These are phyloP conservation scores for Microchirus variegatus DNA, from an alignment of 2,797 vertebrate genomes.

Conservation along the genomic window DNA sequence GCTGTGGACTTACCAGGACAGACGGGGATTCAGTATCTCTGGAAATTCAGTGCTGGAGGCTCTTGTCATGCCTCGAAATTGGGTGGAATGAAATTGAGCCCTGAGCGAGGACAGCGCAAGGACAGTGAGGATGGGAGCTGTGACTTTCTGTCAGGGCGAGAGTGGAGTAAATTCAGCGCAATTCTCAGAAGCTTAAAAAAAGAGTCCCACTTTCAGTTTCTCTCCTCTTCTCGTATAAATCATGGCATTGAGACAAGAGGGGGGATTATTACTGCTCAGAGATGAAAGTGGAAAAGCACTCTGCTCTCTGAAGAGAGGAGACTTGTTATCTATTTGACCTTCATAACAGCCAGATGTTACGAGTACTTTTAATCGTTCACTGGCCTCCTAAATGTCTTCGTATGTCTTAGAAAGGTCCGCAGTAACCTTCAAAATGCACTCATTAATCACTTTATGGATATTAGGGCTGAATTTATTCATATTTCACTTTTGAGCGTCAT, in stretches of 20 bases:
- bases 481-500: conserved; percentile 5
- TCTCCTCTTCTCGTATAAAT: conserved; percentile 43
- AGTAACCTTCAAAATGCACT: conserved; percentile 6
- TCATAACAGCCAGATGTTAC: conserved; percentile 22
- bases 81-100: conserved; percentile 53
- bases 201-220: conserved; percentile 28
- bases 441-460: conserved; percentile 14
- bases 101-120: conserved; percentile 40
- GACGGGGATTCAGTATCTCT: conserved; percentile 18
- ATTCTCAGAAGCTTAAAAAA: conserved; percentile 51
- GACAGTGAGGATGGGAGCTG: conserved; percentile 40
- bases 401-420: conserved; percentile 17
- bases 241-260: conserved; percentile 26
- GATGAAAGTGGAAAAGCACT: conserved; percentile 31
- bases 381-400: conserved; percentile 28
- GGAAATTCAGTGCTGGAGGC: conserved; percentile 41
- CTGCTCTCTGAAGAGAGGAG: conserved; percentile 33
- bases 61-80: conserved; percentile 51
- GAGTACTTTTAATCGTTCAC: conserved; percentile 40
- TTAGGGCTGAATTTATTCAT: neutral
- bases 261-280: conserved; percentile 33
- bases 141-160: conserved; percentile 24
- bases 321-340: conserved; percentile 55
- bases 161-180: conserved; percentile 31
- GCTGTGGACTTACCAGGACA: conserved; percentile 42